Conservation (phyloP, 2,888 invertebrate genomes). For the Cerastis leucographa region DNA sequence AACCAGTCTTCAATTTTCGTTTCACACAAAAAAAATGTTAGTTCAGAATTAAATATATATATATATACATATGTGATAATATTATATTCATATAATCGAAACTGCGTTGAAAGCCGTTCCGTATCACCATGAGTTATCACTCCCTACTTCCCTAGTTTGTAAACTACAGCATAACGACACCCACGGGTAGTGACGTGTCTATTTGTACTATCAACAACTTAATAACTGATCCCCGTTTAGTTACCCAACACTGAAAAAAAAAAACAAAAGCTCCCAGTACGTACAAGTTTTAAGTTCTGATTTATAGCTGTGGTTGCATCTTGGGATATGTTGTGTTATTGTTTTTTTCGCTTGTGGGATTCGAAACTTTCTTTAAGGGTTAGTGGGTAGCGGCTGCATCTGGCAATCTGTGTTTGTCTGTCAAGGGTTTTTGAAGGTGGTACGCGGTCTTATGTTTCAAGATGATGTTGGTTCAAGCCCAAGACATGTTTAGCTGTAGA, state of each 20-base stretch:
- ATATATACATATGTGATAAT: not conserved
- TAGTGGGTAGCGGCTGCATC: not conserved
- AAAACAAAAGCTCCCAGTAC: conserved; percentile 39
- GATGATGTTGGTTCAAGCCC: not conserved
- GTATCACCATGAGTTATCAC: conserved; percentile 37
- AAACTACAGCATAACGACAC: conserved; percentile 51
- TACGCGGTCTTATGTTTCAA: not conserved
- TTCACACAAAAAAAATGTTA: not conserved
- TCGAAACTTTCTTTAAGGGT: not conserved
- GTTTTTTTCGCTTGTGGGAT: conserved; percentile 19
- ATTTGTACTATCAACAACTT: conserved; percentile 44
- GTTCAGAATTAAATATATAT: not conserved
- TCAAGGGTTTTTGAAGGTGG: not conserved
- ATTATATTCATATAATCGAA: not conserved
- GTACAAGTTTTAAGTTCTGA: conserved; percentile 38
- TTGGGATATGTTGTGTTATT: conserved; percentile 11
- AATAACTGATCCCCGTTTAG: conserved; percentile 41
- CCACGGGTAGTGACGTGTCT: conserved; percentile 45
- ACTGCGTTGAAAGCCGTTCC: conserved; percentile 38
- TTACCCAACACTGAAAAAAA: conserved; percentile 35
- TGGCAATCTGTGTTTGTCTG: not conserved
- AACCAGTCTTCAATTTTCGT: not conserved
- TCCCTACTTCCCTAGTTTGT: conserved; percentile 42
- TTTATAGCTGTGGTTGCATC: conserved; percentile 35
- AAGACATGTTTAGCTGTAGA: not conserved